Base-by-base conservation (phyloP, 2,888 invertebrate species). In the Thymelicus sylvestris region DNA sequence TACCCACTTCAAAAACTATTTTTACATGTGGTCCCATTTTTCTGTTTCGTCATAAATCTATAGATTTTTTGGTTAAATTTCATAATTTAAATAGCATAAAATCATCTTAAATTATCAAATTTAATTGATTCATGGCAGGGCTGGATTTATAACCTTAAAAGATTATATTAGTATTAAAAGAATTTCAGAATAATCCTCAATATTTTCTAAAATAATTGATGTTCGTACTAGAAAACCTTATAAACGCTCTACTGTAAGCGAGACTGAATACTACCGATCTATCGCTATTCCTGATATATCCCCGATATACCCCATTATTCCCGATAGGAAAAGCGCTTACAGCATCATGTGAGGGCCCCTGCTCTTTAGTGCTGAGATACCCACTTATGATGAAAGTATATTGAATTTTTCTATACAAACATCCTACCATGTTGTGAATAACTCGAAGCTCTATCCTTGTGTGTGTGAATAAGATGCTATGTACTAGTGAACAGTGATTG, bases 361-460 rank as follows among this genome's bases (percentile, higher is more conserved):
- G 50, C 64, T 64, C 50, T 38, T 50, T 50, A 64, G 50, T 64
- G 39, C 48, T 64, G 50, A 50, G 50, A 50, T 63, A 63, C 38
- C 38, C 38, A 64, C 64, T 50, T 64, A n/a, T 12, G 47, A 19
- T 19, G 55, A 13, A 8, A 57, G 64, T 50, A 64, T 64, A 64
- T 64, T 64, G 64, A 64, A 50, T 38, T 50, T 64, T 50, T 50
- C 64, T 64, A 15, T 13, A 64, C 38, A 64, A 50, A 50, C n/a
- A 12, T 47, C 63, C 24, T 61, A 44, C 10, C n/a, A 13, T 63
- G 48, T 31, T 48, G 48, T 48, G 48, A 63, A 63, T 48, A 31
- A 62, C 44, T 39, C 41, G 15, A 41, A 52, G 19, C 50, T 7
- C 15, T 19, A 19, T 7, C 50, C 15, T 7, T 7, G n/a, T 44